Evolutionary conservation across 2,797 vertebrate genomes (phyloP).

Genomic region (Hylomyscus alleni): DNA sequence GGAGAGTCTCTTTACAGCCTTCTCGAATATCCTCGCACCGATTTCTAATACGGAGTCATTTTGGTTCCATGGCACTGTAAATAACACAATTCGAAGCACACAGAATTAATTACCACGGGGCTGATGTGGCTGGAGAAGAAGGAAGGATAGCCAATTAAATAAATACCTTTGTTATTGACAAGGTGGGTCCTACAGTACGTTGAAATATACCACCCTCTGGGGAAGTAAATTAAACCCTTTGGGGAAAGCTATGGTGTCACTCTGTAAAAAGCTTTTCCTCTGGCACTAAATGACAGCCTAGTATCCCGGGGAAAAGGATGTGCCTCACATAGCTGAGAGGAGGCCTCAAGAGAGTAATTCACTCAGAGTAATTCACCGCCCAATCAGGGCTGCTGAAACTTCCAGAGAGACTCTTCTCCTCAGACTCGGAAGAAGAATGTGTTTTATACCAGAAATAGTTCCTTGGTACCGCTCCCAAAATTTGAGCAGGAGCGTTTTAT

Average conservation of each 20-base stretch:
- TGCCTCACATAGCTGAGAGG: slow-evolving; percentile 50
- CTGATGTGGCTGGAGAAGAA: slow-evolving; percentile 50
- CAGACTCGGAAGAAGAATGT: slow-evolving; percentile 47
- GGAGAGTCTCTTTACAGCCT: slow-evolving; percentile 88
- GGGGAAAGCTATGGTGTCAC: slow-evolving; percentile 60
- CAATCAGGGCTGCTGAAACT: slow-evolving; percentile 65
- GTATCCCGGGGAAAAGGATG: slow-evolving; percentile 68
- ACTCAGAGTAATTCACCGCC: slow-evolving; percentile 67
- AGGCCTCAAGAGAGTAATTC: slow-evolving; percentile 62
- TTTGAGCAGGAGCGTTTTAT: slow-evolving; percentile 12
- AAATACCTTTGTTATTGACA: slow-evolving; percentile 81
- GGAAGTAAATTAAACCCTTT: slow-evolving; percentile 78
- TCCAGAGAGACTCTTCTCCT: background rate
- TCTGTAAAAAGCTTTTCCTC: slow-evolving; percentile 79
- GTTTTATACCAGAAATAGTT: slow-evolving; percentile 68
- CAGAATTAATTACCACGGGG: slow-evolving; percentile 75
- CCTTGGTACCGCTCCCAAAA: slow-evolving; percentile 53
- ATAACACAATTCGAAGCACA: slow-evolving; percentile 77
- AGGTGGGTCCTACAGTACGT: slow-evolving; percentile 20
- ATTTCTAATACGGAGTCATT: slow-evolving; percentile 85
- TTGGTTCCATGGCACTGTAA: slow-evolving; percentile 79
- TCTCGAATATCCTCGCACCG: slow-evolving; percentile 90
- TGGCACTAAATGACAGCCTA: slow-evolving; percentile 77
- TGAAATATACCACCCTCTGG: slow-evolving; percentile 70
- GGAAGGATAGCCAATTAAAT: slow-evolving; percentile 80